Evolutionary conservation across 1,140 invertebrate species (phyloP), one percentile per base, ranked within the genome.

Genomic region (Agrilus planipennis): DNA sequence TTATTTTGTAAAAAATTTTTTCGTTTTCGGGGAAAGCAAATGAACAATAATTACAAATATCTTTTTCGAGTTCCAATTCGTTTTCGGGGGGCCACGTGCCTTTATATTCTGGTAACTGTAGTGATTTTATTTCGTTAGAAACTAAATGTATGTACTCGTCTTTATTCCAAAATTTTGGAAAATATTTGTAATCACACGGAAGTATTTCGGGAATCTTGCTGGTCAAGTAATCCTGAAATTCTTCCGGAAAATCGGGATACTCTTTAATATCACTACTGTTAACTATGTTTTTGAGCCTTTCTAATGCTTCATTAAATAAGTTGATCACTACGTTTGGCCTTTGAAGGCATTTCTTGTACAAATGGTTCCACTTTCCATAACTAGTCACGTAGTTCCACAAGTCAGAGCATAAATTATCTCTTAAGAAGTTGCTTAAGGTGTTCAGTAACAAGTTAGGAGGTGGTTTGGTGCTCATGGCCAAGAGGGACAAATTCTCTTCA

Each of bases 231-330:
- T 54, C 46, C 17, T 60, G 63, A 21, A 77, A 65, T 23, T 74
- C 70, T 1, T 61, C 44, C 0, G 74, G 64, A 46, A 77, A 72
- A 45, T 62, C 57, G 0, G 64, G 63, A 27, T 64, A 65, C 20
- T 62, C 50, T 6, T 58, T 43, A 0, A 52, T 54, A 25, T 68
- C 52, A 10, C 72, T 64, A 61, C 79, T 67, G 15, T 71, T 63
- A n/a, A 74, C 57, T 27, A 81, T 69, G 18, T 70, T 53, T n/a
- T 65, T 71, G 14, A 82, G 51, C 46, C 71, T 72, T 34, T 63
- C 60, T 3, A 83, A 67, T 22, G 72, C 74, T 47, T 73, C 67
- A 52, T 83, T 83, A 45, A 80, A 79, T 21, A 79, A 57, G 20
- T 67, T 55, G 14, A 76, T 70, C 3, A 79, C 63, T 45, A 70